phyloP scores from a whole-genome alignment of 2,797 vertebrate genomes.

The Manis pentadactyla region DNA sequence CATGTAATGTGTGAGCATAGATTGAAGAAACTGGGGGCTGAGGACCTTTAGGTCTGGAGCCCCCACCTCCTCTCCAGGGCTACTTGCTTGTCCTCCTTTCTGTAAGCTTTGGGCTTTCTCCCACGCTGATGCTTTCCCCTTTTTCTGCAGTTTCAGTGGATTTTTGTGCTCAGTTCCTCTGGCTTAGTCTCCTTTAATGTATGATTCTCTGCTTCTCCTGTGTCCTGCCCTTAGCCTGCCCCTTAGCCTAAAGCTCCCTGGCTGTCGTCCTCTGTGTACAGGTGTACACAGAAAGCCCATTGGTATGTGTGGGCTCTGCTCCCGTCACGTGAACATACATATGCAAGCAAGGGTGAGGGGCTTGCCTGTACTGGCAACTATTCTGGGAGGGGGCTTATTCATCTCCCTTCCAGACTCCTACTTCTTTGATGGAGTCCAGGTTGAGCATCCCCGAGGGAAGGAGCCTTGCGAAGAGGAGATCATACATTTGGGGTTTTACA shows the following conservation, averaged over 20 bases:
- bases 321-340: conserved; percentile 41
- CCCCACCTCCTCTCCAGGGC: neutral
- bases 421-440: conserved; percentile 25
- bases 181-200: conserved; percentile 32
- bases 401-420: neutral
- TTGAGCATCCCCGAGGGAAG: conserved; percentile 39
- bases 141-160: neutral
- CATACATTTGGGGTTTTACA: conserved; percentile 54
- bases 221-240: conserved; percentile 23
- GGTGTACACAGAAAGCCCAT: conserved; percentile 55
- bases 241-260: conserved; percentile 30
- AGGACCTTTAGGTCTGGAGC: conserved; percentile 7
- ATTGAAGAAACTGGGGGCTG: neutral
- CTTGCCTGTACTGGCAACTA: conserved; percentile 45
- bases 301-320: conserved; percentile 69
- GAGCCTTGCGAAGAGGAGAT: conserved; percentile 48
- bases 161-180: conserved; percentile 57
- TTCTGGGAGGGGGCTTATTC: conserved; percentile 45
- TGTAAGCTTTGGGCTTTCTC: conserved; percentile 36
- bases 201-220: neutral
- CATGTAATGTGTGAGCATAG: conserved; percentile 48
- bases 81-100: conserved; percentile 6
- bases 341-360: conserved; percentile 58
- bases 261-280: neutral
- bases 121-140: neutral